Evolutionary conservation across 2,888 invertebrate genomes (phyloP).

Genomic region (Limenitis camilla): DNA sequence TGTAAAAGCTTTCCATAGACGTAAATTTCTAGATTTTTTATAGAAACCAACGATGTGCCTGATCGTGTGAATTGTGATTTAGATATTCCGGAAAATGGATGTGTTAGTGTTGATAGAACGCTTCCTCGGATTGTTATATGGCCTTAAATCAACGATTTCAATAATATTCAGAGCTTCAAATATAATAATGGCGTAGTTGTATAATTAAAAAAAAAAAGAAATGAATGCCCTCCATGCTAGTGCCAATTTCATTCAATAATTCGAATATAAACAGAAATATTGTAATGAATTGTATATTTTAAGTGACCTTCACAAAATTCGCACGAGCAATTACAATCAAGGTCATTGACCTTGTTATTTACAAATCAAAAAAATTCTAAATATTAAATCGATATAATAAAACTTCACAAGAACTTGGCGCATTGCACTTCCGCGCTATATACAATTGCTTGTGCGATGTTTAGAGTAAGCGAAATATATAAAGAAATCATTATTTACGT

Average conservation of each 20-base stretch:
- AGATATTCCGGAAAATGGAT: not conserved
- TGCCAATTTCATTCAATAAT: slow-evolving; percentile 59
- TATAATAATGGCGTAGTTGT: slow-evolving; percentile 26
- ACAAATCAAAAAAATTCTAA: slow-evolving; percentile 4
- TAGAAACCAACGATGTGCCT: slow-evolving; percentile 33
- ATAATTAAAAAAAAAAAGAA: slow-evolving; percentile 28
- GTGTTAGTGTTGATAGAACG: not conserved
- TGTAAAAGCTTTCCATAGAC: slow-evolving; percentile 8
- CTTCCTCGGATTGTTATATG: slow-evolving; percentile 1
- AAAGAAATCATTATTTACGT: slow-evolving; percentile 12
- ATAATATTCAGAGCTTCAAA: slow-evolving; percentile 33
- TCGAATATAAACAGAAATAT: slow-evolving; percentile 27
- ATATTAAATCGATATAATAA: no score
- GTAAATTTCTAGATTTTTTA: slow-evolving; percentile 17
- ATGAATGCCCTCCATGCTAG: slow-evolving; percentile 64
- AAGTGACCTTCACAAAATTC: slow-evolving; percentile 29
- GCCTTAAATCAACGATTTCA: slow-evolving; percentile 29
- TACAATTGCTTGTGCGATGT: slow-evolving; percentile 9
- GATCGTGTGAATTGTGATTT: slow-evolving; percentile 26
- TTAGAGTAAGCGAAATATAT: slow-evolving; percentile 25
- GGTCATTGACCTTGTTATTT: not conserved
- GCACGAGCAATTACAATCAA: slow-evolving; percentile 4
- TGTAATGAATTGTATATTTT: slow-evolving; percentile 28
- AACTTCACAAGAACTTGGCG: no score
- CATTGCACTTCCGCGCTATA: not conserved